phyloP scores from a whole-genome alignment of 2,888 invertebrate genomes.

The Hipparchia semele region DNA sequence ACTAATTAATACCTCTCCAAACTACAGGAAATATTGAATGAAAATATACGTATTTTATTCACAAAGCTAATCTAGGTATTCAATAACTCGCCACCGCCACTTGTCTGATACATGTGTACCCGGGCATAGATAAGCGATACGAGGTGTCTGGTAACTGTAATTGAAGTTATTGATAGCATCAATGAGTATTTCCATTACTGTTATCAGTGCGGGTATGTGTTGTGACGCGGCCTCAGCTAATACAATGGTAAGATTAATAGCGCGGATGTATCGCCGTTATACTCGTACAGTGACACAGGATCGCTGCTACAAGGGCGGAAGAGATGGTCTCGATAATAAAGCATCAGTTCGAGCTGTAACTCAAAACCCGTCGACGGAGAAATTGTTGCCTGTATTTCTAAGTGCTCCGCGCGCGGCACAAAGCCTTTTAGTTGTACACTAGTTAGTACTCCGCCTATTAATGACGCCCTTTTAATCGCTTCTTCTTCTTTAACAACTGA shows the following conservation, averaged over 20 bases:
- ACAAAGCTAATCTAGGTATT: slow-evolving; percentile 15
- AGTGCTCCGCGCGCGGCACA: slow-evolving; percentile 31
- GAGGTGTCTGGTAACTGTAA: slow-evolving; percentile 66
- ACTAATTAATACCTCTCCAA: slow-evolving; percentile 4
- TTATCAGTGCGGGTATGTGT: slow-evolving; percentile 74
- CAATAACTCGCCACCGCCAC: slow-evolving; percentile 34
- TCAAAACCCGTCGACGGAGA: slow-evolving; percentile 67
- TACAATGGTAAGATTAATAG: slow-evolving; percentile 82
- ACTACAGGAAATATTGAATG: neutral
- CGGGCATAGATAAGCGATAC: slow-evolving; percentile 49
- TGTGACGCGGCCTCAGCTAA: slow-evolving; percentile 70
- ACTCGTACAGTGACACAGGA: slow-evolving; percentile 65
- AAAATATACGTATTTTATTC: neutral
- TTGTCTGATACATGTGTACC: slow-evolving; percentile 44
- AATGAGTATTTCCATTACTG: slow-evolving; percentile 69
- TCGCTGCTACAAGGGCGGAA: slow-evolving; percentile 79
- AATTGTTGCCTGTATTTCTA: slow-evolving; percentile 72
- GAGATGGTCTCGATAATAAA: slow-evolving; percentile 80
- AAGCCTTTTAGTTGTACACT: slow-evolving; percentile 12
- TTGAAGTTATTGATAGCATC: slow-evolving; percentile 73
- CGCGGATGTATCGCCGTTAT: slow-evolving; percentile 74
- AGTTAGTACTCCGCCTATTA: neutral
- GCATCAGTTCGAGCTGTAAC: slow-evolving; percentile 74
- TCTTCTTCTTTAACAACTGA: neutral
- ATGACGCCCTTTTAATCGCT: neutral